phyloP scores from a whole-genome alignment of 2,888 invertebrate genomes.

The Erebia aethiops region DNA sequence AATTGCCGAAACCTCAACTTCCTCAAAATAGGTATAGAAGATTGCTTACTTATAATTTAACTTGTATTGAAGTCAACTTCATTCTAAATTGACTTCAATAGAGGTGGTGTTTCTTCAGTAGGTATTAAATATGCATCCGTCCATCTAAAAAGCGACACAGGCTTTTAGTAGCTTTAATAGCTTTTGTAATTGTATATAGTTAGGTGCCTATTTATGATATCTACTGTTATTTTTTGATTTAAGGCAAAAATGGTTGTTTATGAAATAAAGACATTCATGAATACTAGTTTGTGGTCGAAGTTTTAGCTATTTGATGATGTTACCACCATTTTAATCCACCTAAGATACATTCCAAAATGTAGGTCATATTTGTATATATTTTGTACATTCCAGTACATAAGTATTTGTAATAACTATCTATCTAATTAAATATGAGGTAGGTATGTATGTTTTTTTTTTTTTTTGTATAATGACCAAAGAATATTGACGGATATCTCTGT shows the following conservation, averaged over 20 bases:
- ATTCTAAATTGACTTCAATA: neutral
- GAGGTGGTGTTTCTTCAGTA: neutral
- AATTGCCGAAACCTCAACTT: neutral
- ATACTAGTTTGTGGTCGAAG: constrained; percentile 13
- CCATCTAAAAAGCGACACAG: constrained; percentile 67
- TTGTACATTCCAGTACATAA: constrained; percentile 37
- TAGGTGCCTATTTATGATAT: constrained; percentile 42
- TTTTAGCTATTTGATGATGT: neutral
- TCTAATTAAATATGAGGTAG: no score
- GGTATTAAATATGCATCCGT: constrained; percentile 58
- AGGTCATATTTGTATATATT: constrained; percentile 29
- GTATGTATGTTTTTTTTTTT: no score
- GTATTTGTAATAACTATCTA: no score
- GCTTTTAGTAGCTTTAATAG: constrained; percentile 20
- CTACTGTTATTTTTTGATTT: constrained; percentile 9
- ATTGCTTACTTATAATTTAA: neutral
- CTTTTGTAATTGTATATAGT: constrained; percentile 44
- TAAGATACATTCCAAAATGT: constrained; percentile 40
- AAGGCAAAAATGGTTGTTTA: constrained; percentile 3
- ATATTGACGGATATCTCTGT: constrained; percentile 23
- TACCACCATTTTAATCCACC: constrained; percentile 10
- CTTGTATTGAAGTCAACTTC: neutral
- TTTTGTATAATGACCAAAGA: constrained; percentile 42
- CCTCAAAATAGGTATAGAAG: neutral
- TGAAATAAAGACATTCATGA: constrained; percentile 8